Percentiles rank a stretch among this genome's conserved stretches.
These are phyloP conservation scores for Protosalanx chinensis DNA, from an alignment of 2,797 vertebrate genomes.

Conservation along the genomic window DNA sequence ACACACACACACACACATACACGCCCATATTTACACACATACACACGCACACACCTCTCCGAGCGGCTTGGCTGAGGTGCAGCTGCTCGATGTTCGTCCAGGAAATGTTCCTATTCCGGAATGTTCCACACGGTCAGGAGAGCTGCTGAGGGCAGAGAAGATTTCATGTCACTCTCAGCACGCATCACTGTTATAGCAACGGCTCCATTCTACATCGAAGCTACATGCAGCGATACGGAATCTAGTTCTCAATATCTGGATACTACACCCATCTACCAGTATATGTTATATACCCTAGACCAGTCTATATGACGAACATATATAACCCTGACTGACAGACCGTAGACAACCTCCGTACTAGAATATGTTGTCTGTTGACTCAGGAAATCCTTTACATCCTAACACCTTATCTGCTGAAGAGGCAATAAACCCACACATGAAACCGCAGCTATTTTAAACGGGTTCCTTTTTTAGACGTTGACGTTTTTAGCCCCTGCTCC, in stretches of 20 bases:
- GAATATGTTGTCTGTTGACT: too few species aligned
- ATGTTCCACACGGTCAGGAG: conserved; percentile 9
- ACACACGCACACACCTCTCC: not conserved
- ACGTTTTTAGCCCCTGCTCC: not conserved
- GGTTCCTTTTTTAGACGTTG: not conserved
- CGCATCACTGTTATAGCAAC: not conserved
- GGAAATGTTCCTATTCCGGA: conserved; percentile 36
- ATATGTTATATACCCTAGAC: too few species aligned
- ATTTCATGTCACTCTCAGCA: not conserved
- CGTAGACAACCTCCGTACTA: too few species aligned
- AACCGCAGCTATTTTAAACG: not conserved
- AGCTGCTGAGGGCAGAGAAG: not conserved
- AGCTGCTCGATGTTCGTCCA: conserved; percentile 32
- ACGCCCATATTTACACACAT: too few species aligned
- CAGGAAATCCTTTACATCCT: not conserved
- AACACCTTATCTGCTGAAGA: not conserved
- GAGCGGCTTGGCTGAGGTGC: not conserved
- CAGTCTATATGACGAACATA: too few species aligned
- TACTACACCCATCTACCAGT: too few species aligned
- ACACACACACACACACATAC: not conserved
- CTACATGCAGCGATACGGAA: not conserved
- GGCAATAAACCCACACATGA: not conserved
- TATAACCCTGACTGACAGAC: too few species aligned
- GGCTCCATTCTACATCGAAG: not conserved
- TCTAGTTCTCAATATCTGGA: too few species aligned